A percentile compares a stretch with the other conserved stretches of the same genome.
phyloP scores from a whole-genome alignment of 2,797 vertebrate species.

The Austrolebias charrua region DNA sequence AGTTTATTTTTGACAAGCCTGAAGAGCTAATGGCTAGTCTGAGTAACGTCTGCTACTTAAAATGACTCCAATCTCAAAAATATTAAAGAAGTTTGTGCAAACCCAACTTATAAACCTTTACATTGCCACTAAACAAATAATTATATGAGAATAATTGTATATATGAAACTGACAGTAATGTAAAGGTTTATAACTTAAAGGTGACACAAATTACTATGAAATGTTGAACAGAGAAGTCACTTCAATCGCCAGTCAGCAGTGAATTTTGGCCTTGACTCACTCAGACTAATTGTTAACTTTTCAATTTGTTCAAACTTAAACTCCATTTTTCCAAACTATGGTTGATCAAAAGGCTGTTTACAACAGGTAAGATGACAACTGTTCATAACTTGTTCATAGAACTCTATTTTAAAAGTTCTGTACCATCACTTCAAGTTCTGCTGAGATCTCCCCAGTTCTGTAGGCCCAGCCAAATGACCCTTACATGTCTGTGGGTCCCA shows the following conservation, averaged over 20 bases:
- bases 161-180: neutral
- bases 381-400: neutral
- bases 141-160: neutral
- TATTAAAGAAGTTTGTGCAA: neutral
- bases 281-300: neutral
- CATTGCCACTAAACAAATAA: neutral
- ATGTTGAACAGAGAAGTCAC: neutral
- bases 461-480: constrained; percentile 56
- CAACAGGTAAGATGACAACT: neutral
- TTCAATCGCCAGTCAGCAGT: neutral
- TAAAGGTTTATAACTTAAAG: neutral
- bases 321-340: neutral
- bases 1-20: neutral
- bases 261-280: neutral
- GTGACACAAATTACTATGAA: neutral
- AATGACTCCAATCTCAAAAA: neutral
- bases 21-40: no score
- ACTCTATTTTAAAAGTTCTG: neutral
- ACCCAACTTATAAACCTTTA: neutral
- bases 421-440: neutral
- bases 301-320: neutral
- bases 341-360: neutral
- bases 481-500: constrained; percentile 57
- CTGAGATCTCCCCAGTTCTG: constrained; percentile 33
- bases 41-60: no score